Conservation (phyloP, 2,888 invertebrate species). For the Lottia scabra region DNA sequence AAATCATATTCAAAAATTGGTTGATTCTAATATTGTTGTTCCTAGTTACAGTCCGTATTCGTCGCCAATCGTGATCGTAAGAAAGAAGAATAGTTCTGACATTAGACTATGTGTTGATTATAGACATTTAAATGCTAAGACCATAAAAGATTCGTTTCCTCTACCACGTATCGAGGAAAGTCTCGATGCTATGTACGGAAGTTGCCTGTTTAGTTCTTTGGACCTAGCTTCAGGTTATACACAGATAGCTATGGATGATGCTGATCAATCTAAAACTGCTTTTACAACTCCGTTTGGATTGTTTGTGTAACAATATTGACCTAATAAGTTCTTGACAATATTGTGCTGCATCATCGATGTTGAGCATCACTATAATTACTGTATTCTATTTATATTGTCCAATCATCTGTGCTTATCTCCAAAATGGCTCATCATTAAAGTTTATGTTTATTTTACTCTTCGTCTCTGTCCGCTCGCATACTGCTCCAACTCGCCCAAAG, state of each 20-base stretch:
- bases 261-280: conserved; percentile 30
- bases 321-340: no score
- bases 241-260: conserved; percentile 23
- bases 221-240: conserved; percentile 30
- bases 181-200: conserved; percentile 26
- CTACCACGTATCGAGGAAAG: conserved; percentile 32
- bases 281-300: conserved; percentile 23
- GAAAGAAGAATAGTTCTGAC: conserved; percentile 18
- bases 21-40: conserved; percentile 23
- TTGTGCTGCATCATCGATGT: no score
- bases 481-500: no score
- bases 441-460: no score
- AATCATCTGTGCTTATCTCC: no score
- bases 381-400: no score
- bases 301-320: conserved; percentile 18
- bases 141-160: conserved; percentile 28
- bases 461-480: no score
- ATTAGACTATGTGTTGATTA: conserved; percentile 18
- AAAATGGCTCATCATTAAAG: no score
- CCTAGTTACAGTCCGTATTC: conserved; percentile 29
- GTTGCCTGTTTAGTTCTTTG: conserved; percentile 26
- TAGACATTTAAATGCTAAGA: conserved; percentile 29
- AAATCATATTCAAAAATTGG: conserved; percentile 19
- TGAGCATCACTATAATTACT: no score
- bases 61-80: conserved; percentile 32